Evolutionary conservation across 2,888 invertebrate genomes (phyloP), one percentile per base, ranked within the genome.

Genomic region (Gerris lacustris): DNA sequence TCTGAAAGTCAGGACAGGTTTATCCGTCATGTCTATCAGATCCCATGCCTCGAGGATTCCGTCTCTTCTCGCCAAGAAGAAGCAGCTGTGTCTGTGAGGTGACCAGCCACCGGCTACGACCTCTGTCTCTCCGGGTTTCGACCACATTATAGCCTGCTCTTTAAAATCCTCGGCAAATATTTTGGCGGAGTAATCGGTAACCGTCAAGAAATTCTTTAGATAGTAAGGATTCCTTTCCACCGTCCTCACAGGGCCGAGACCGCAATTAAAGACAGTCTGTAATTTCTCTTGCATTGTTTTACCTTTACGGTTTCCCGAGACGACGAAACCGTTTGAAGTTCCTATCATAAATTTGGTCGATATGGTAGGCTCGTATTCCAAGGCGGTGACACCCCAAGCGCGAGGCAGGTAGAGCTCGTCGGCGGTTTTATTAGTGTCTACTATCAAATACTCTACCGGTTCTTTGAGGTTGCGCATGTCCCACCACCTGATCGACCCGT

Each of bases 291-390:
- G 63, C 68, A 74, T 66, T 9, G 72, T 72, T 67, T 73, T 69
- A 0, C 73, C 74, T 70, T 74, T 74, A 63, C 73, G 69, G 67
- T 74, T 74, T n/a, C 73, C 73, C n/a, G 70, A 18, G 6, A 74
- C 63, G 18, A 74, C 73, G 31, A 62, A 66, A 17, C 74, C 74
- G 45, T 73, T 73, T 63, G 73, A 72, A 0, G 73, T 72, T 5
- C 73, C 74, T 15, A 73, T 73, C 74, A 74, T 74, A 62, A 73
- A 74, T 71, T 72, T 73, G 44, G 73, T 74, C 0, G 74, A 73
- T 44, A 73, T 72, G 44, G 73, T 73, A n/a, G 69, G 71, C 67
- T 73, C 73, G 43, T 69, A 74, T 67, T 73, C 74, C 5, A 73
- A 66, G 6, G 68, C 31, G 6, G 74, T 68, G 6, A 73, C 69